Evolutionary conservation across 2,888 invertebrate species (phyloP), one percentile per base, ranked within the genome.

Genomic region (Callyntrura guangdongensis): DNA sequence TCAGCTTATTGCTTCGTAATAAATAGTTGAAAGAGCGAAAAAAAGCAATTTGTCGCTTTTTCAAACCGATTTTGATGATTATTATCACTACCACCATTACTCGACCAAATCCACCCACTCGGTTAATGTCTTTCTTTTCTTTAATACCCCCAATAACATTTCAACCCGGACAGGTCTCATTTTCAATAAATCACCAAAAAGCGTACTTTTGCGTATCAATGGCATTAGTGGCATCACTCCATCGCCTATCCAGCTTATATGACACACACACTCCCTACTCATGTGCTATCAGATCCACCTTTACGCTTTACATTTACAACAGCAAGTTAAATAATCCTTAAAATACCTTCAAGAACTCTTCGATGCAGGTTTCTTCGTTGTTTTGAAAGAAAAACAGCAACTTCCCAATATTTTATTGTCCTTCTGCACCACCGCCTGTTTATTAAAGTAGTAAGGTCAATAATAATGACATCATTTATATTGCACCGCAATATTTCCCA

Each of bases 401-500:
- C 36, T 36, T 36, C 2, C 36, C 36, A 36, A 36, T 36, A 36
- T 36, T 36, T 36, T 36, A 36, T 36, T 36, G 64, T 64, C 11
- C 17, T 22, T 3, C 20, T 64, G 5, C 53, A 9, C 53, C n/a
- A 53, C n/a, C 36, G 27, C 27, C 45, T 11, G 22, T 22, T 49
- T 14, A 64, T 82, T 47, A 84, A 85, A 85, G 69, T n/a, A 61
- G 0, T 61, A 77, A 86, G 86, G 86, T 86, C 86, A 86, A 77
- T 86, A 61, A 77, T 86, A 86, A 86, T 86, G 86, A 77, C 86
- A 77, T 86, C 61, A 74, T 86, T 77, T 86, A 86, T 77, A 77
- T 86, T 86, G 77, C 86, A 61, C 77, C 86, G 77, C 86, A 86
- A 86, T 86, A 77, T 56, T 61, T 86, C 86, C 86, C 86, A 47